Percentiles rank a stretch among this genome's conserved stretches.
Conservation (phyloP, 2,797 vertebrate genomes). For the Babyrousa celebensis region DNA sequence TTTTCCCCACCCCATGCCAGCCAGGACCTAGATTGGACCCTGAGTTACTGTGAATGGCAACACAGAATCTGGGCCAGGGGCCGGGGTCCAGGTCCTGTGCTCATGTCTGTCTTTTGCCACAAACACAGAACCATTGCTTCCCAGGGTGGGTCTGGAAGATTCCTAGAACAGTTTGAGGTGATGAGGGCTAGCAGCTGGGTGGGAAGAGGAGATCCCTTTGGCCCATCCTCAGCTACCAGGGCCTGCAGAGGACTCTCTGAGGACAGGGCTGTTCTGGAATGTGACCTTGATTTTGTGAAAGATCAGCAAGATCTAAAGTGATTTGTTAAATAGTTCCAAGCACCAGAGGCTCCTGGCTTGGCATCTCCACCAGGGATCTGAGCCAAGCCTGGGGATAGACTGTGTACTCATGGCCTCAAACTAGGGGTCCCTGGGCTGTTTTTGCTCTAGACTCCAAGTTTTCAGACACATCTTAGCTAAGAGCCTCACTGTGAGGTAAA, state of each 20-base stretch:
- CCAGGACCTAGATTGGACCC: not conserved
- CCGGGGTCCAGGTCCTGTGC: not conserved
- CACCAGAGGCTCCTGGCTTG: constrained; percentile 31
- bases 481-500: not conserved
- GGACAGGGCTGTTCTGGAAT: not conserved
- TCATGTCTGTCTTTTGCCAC: not conserved
- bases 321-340: constrained; percentile 51
- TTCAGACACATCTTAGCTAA: not conserved
- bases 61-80: not conserved
- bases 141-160: not conserved
- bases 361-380: constrained; percentile 16
- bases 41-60: not conserved
- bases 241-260: not conserved
- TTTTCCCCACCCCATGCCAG: too few species aligned
- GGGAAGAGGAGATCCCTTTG: not conserved
- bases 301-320: constrained; percentile 14
- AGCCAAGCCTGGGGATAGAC: not conserved
- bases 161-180: not conserved
- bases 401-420: not conserved
- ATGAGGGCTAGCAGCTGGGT: not conserved
- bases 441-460: not conserved
- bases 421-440: not conserved
- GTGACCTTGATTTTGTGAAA: constrained; percentile 73
- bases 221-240: not conserved
- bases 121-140: constrained; percentile 47